These are phyloP conservation scores for Gnathochromis pfefferi DNA, from an alignment of 2,113 vertebrate genomes.

Conservation along the genomic window DNA sequence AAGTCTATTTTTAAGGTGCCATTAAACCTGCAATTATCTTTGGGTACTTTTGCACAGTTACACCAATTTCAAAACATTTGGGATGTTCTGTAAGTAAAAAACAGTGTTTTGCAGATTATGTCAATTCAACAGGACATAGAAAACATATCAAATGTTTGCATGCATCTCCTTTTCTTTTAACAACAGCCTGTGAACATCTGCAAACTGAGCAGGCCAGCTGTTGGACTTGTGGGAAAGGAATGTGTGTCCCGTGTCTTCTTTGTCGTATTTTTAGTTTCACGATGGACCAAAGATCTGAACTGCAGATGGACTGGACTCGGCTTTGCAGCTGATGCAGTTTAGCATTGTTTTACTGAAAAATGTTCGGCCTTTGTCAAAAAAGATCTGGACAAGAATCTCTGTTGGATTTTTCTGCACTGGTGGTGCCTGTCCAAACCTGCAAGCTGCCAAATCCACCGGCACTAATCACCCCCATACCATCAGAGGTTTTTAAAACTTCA, in stretches of 20 bases:
- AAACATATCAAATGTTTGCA: background rate
- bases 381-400: background rate
- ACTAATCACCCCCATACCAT: background rate
- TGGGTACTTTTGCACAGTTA: background rate
- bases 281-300: background rate
- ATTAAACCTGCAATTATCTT: background rate
- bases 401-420: fast-evolving
- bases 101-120: background rate
- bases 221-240: background rate
- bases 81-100: background rate
- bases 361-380: background rate
- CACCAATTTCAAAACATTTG: background rate
- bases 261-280: background rate
- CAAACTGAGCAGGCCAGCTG: background rate
- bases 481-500: background rate
- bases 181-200: background rate
- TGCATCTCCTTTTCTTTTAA: background rate
- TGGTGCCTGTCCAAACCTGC: background rate
- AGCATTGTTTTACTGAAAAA: background rate
- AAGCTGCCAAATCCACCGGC: background rate
- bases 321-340: background rate
- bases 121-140: background rate
- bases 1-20: fast-evolving
- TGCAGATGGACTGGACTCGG: fast-evolving
- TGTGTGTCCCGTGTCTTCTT: background rate